Evolutionary conservation across 2,888 invertebrate genomes (phyloP).

Genomic region (Latrodectus hesperus): DNA sequence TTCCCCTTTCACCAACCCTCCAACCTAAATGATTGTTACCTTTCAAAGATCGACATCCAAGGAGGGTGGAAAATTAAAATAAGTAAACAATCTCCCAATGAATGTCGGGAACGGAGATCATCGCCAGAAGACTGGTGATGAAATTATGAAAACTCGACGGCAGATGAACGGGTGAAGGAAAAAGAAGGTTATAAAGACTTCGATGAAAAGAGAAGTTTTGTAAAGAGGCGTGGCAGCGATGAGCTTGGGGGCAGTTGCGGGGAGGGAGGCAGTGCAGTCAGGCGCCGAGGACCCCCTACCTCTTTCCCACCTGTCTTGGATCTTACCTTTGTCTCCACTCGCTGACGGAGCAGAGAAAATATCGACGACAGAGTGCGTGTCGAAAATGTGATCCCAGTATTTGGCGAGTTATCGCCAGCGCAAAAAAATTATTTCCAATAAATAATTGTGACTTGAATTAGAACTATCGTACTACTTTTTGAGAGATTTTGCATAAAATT

Average conservation of each 20-base stretch:
- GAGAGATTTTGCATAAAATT: too few relatives aligned
- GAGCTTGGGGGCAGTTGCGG: neutral
- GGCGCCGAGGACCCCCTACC: slow-evolving; percentile 24
- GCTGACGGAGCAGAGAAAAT: slow-evolving; percentile 64
- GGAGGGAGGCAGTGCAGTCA: slow-evolving; percentile 4
- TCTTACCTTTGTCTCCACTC: slow-evolving; percentile 66
- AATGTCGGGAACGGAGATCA: slow-evolving; percentile 36
- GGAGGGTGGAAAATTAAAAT: slow-evolving; percentile 35
- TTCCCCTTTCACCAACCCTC: neutral
- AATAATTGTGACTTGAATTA: neutral
- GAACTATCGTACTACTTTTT: too few relatives aligned
- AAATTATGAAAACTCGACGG: slow-evolving; percentile 61
- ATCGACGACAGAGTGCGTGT: slow-evolving; percentile 38
- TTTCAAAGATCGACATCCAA: slow-evolving; percentile 40
- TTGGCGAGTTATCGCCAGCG: slow-evolving; percentile 28
- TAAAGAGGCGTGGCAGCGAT: neutral
- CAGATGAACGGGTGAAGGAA: slow-evolving; percentile 18
- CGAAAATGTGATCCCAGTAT: slow-evolving; percentile 13
- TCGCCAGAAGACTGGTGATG: slow-evolving; percentile 31
- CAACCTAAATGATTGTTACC: slow-evolving; percentile 35
- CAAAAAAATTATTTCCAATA: neutral
- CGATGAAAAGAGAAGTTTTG: slow-evolving; percentile 50
- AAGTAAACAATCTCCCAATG: slow-evolving; percentile 44
- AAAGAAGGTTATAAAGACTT: slow-evolving; percentile 35
- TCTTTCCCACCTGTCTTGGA: slow-evolving; percentile 17